Conservation (phyloP, 2,113 vertebrate genomes). For the Colius striatus region DNA sequence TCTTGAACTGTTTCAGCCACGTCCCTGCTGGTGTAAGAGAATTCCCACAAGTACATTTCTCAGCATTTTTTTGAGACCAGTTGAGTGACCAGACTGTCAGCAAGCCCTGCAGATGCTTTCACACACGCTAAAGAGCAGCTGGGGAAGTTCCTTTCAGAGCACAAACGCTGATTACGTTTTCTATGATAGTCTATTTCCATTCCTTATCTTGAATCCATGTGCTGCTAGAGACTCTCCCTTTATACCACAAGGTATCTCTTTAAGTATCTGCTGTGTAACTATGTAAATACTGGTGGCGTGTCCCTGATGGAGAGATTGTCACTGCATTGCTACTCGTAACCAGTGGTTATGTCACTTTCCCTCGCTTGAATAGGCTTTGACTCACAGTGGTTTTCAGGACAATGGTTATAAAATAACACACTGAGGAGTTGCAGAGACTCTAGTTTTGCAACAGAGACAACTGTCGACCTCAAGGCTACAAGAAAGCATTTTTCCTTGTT, state of each 20-base stretch:
- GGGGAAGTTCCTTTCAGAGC: background rate
- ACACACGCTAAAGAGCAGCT: background rate
- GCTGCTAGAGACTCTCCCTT: background rate
- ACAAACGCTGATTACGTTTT: background rate
- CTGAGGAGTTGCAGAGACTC: background rate
- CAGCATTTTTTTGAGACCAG: background rate
- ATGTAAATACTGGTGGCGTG: conserved; percentile 52
- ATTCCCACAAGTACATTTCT: conserved; percentile 17
- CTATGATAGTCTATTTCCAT: background rate
- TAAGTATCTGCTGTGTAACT: conserved; percentile 50
- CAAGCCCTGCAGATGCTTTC: background rate
- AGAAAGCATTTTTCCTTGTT: background rate
- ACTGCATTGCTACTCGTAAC: conserved; percentile 59
- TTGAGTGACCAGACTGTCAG: background rate
- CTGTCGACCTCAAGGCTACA: background rate
- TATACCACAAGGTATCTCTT: background rate
- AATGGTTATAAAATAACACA: conserved; percentile 70
- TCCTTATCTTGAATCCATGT: background rate
- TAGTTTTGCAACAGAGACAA: conserved; percentile 47
- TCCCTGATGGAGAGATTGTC: conserved; percentile 30
- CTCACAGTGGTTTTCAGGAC: conserved; percentile 69
- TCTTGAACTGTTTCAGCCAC: background rate
- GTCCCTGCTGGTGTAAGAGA: background rate
- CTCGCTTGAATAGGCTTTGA: conserved; percentile 61
- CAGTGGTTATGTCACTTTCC: conserved; percentile 67